Evolutionary conservation across 2,888 invertebrate species (phyloP).

Genomic region (Eupithecia exiguata): DNA sequence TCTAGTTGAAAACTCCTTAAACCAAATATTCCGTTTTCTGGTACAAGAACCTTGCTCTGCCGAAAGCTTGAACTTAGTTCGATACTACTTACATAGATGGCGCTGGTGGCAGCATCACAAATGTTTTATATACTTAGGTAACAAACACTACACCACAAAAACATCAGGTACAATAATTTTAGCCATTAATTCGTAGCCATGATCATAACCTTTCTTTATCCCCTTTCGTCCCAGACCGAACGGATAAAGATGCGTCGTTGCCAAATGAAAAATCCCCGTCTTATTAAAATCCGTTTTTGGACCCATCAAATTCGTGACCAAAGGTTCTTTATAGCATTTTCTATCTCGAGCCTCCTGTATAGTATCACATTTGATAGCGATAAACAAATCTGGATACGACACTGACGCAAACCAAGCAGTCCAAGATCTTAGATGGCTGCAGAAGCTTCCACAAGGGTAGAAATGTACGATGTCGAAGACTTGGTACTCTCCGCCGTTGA

Average conservation of each 20-base stretch:
- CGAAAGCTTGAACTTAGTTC: neutral
- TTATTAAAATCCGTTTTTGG: conserved; percentile 9
- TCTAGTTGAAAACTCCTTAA: neutral
- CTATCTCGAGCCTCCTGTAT: conserved; percentile 2
- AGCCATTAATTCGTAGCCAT: neutral
- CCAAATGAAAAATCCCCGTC: conserved; percentile 1
- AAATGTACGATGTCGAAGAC: neutral
- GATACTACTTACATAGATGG: neutral
- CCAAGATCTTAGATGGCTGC: neutral
- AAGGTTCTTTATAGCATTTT: neutral
- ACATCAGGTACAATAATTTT: neutral
- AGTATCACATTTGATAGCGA: conserved; percentile 1
- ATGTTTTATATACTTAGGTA: neutral
- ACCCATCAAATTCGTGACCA: conserved; percentile 6
- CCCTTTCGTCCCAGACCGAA: conserved; percentile 5
- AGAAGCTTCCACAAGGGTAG: neutral
- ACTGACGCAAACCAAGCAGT: neutral
- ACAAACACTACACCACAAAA: neutral
- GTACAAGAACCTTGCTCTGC: neutral
- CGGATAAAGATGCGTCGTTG: neutral
- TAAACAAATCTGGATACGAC: neutral
- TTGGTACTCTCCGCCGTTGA: conserved; percentile 1
- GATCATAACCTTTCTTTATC: conserved; percentile 1
- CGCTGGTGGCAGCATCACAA: neutral
- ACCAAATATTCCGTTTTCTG: neutral